These are phyloP conservation scores for Percopsis omiscomaycus DNA, from an alignment of 2,797 vertebrate species.

Conservation along the genomic window DNA sequence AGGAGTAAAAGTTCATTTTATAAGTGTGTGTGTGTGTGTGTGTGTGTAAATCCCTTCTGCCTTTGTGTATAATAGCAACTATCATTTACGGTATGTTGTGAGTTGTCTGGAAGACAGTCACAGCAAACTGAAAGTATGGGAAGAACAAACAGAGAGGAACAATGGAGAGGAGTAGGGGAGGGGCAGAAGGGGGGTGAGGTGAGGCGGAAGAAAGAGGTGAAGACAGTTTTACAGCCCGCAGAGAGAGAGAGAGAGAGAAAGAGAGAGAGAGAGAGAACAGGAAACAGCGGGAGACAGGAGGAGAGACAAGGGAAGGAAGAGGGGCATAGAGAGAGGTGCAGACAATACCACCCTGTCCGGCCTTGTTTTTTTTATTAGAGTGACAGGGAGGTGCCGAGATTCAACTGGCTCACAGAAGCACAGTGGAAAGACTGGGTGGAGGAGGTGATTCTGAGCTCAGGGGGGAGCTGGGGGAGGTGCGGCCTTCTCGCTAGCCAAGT, in stretches of 20 bases:
- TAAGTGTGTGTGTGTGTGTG: background rate
- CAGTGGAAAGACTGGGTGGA: background rate
- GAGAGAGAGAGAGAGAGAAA: slow-evolving; percentile 82
- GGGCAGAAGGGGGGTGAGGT: too few species aligned
- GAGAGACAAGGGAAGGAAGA: slow-evolving; percentile 15
- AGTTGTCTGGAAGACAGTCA: slow-evolving; percentile 5
- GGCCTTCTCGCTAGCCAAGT: slow-evolving; percentile 28
- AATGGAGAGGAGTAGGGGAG: slow-evolving; percentile 4
- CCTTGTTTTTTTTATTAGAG: background rate
- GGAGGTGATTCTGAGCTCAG: slow-evolving; percentile 37
- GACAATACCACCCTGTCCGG: background rate
- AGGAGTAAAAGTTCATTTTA: slow-evolving; percentile 1
- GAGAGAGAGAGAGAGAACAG: background rate
- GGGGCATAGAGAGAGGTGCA: slow-evolving; percentile 6
- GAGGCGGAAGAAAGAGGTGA: slow-evolving; percentile 24
- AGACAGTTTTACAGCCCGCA: slow-evolving; percentile 65
- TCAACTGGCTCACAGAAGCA: slow-evolving; percentile 6
- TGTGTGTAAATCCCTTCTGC: slow-evolving; percentile 6
- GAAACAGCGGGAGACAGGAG: slow-evolving; percentile 1
- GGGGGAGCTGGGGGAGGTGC: slow-evolving; percentile 31
- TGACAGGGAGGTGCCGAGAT: background rate
- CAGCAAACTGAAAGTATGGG: slow-evolving; percentile 6
- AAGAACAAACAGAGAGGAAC: slow-evolving; percentile 17
- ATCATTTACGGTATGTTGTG: slow-evolving; percentile 7
- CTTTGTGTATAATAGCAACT: slow-evolving; percentile 18